These are phyloP conservation scores for Sebastes diploproa DNA, from an alignment of 2,797 vertebrate species.

Conservation along the genomic window DNA sequence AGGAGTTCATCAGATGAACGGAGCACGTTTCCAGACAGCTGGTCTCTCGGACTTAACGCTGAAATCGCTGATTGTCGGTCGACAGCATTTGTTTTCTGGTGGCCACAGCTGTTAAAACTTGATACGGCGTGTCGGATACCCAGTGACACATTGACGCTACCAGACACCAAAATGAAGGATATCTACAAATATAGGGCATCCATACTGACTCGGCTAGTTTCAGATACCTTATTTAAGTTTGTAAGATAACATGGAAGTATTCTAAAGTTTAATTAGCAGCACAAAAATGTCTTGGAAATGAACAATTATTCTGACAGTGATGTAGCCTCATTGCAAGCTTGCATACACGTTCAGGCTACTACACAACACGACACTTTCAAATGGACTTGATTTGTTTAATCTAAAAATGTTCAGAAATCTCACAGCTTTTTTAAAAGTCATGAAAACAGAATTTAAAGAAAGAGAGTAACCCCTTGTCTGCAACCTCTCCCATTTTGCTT, in stretches of 20 bases:
- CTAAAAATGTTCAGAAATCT: slow-evolving; percentile 44
- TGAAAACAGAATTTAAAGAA: slow-evolving; percentile 34
- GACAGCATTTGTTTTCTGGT: slow-evolving; percentile 33
- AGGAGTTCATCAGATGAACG: slow-evolving; percentile 15
- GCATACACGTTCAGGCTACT: slow-evolving; percentile 44
- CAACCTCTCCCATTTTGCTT: slow-evolving; percentile 65
- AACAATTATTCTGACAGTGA: slow-evolving; percentile 47
- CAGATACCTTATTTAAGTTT: slow-evolving; percentile 36
- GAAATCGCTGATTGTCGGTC: slow-evolving; percentile 18
- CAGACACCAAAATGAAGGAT: slow-evolving; percentile 54
- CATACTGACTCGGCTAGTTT: slow-evolving; percentile 34
- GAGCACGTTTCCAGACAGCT: slow-evolving; percentile 42
- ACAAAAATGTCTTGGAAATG: slow-evolving; percentile 37
- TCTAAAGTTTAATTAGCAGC: slow-evolving; percentile 48
- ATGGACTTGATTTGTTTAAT: slow-evolving; percentile 33
- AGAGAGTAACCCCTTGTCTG: slow-evolving; percentile 55
- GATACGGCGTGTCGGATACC: slow-evolving; percentile 80
- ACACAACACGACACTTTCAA: slow-evolving; percentile 41
- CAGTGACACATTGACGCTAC: slow-evolving; percentile 71
- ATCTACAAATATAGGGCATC: slow-evolving; percentile 48
- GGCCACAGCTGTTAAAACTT: slow-evolving; percentile 81
- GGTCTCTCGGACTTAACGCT: slow-evolving; percentile 27
- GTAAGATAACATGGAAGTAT: slow-evolving; percentile 33
- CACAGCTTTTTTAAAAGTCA: slow-evolving; percentile 64
- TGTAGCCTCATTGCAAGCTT: slow-evolving; percentile 43